Evolutionary conservation across 2,113 vertebrate genomes (phyloP).

Genomic region (Panthera tigris): DNA sequence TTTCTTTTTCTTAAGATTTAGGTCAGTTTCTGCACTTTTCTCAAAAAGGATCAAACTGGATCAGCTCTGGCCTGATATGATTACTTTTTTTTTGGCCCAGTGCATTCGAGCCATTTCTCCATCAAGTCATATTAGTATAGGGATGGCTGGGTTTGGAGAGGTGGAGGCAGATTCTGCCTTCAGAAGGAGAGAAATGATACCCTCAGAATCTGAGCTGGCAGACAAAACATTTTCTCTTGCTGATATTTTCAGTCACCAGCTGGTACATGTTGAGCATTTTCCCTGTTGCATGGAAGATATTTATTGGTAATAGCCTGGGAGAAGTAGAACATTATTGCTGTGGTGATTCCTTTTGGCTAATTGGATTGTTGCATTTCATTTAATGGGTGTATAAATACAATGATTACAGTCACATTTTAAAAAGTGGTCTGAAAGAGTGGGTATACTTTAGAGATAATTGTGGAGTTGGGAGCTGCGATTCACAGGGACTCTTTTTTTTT

Average conservation of each 20-base stretch:
- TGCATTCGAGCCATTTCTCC: not conserved
- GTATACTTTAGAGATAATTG: not conserved
- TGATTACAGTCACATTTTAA: slow-evolving; percentile 17
- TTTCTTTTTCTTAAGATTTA: not conserved
- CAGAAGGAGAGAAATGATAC: not conserved
- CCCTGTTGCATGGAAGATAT: not conserved
- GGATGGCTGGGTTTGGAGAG: not conserved
- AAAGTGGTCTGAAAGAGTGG: not conserved
- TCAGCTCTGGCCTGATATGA: not conserved
- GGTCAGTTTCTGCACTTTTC: slow-evolving; percentile 15
- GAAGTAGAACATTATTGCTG: not conserved
- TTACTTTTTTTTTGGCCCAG: not conserved
- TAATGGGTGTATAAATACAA: slow-evolving; percentile 9
- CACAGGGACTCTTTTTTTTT: not conserved
- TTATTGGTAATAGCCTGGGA: slow-evolving; percentile 21
- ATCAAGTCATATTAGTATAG: not conserved
- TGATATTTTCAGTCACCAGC: not conserved
- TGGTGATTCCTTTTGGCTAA: slow-evolving; percentile 34
- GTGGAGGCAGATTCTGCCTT: not conserved
- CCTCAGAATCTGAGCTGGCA: not conserved
- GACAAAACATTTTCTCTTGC: not conserved
- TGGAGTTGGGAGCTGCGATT: not conserved
- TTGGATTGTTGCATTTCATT: not conserved
- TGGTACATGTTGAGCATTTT: not conserved
- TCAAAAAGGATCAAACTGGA: not conserved